These are phyloP conservation scores for Petrophora chlorosata DNA, from an alignment of 2,888 invertebrate species.

Conservation along the genomic window DNA sequence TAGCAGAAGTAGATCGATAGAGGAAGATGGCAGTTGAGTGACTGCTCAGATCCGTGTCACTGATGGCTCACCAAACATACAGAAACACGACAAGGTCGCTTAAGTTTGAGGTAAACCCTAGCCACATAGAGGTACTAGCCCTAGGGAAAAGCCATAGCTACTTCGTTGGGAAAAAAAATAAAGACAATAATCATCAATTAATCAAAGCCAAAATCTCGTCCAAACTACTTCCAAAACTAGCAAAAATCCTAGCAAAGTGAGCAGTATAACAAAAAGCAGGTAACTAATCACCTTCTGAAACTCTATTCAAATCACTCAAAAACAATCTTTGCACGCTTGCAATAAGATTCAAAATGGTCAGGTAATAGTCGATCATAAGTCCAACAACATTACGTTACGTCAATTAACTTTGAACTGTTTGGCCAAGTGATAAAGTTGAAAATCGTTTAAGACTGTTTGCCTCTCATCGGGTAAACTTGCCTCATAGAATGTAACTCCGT, in stretches of 20 bases:
- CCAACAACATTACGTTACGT: background rate
- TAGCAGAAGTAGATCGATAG: too few relatives aligned
- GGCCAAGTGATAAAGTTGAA: background rate
- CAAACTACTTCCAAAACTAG: slow-evolving; percentile 8
- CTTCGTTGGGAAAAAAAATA: too few relatives aligned
- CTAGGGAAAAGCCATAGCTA: too few relatives aligned
- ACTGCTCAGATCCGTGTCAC: too few relatives aligned
- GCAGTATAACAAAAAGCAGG: slow-evolving; percentile 17
- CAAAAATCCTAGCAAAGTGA: slow-evolving; percentile 17
- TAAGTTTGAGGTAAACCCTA: too few relatives aligned
- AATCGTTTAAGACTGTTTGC: background rate
- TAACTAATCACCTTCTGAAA: slow-evolving; percentile 12
- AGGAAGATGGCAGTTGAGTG: too few relatives aligned
- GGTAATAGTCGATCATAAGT: background rate
- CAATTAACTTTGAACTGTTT: slow-evolving; percentile 2
- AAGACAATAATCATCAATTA: slow-evolving; percentile 1
- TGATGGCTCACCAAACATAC: too few relatives aligned
- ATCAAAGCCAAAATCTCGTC: slow-evolving; percentile 8
- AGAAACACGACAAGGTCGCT: too few relatives aligned
- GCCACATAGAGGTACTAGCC: too few relatives aligned
- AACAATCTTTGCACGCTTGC: background rate
- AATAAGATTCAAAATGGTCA: background rate
- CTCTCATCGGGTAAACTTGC: slow-evolving; percentile 4
- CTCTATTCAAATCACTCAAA: background rate
- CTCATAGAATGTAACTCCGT: slow-evolving; percentile 17